A percentile compares a stretch with the other conserved stretches of the same genome.
Evolutionary conservation across 2,888 invertebrate species (phyloP).

Genomic region (Cheiracanthium punctorium): DNA sequence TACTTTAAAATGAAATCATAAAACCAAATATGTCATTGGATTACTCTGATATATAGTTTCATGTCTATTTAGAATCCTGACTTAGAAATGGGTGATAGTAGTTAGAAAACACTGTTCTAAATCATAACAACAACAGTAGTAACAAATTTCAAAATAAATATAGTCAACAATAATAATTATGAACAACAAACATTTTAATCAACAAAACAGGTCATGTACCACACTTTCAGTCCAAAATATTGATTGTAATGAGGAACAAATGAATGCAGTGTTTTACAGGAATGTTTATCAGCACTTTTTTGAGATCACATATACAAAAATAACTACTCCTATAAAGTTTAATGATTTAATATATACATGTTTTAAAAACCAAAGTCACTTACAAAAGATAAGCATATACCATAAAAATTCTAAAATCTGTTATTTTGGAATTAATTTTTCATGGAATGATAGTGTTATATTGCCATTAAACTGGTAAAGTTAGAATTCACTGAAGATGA

Average conservation of each 20-base stretch:
- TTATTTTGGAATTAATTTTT: neutral
- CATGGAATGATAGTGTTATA: neutral
- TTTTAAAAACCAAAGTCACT: neutral
- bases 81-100: too few species aligned
- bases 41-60: too few species aligned
- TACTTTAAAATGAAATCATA: too few species aligned
- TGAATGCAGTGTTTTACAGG: neutral
- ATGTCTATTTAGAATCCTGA: too few species aligned
- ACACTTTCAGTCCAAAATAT: neutral
- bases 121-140: neutral
- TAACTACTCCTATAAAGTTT: neutral
- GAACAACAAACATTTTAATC: neutral
- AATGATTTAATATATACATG: neutral
- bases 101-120: neutral
- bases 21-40: too few species aligned
- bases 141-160: neutral
- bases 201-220: neutral
- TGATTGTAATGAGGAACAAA: neutral
- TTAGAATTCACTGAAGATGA: too few species aligned
- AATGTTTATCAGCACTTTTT: neutral
- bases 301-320: conserved; percentile 6
- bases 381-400: neutral
- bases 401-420: too few species aligned
- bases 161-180: neutral
- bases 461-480: too few species aligned